Conservation (phyloP, 2,797 vertebrate species). For the Streptopelia turtur region DNA sequence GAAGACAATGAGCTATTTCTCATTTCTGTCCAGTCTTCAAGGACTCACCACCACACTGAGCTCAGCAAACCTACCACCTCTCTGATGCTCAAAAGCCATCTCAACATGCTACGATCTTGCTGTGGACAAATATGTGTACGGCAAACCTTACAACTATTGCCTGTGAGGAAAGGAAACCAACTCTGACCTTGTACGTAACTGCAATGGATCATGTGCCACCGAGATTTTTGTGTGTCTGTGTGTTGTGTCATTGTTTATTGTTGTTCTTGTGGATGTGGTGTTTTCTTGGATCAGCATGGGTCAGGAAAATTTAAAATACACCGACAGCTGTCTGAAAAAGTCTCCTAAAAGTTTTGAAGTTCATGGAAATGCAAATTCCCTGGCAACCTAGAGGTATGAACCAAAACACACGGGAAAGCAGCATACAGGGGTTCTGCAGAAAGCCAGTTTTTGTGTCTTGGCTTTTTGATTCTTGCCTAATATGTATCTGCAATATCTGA, state of each 20-base stretch:
- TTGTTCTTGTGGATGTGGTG: not conserved
- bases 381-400: not conserved
- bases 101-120: not conserved
- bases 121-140: not conserved
- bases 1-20: not conserved
- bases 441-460: not conserved
- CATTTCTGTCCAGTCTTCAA: not conserved
- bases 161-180: not conserved
- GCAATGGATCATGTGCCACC: rapidly evolving
- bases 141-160: not conserved
- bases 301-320: not conserved
- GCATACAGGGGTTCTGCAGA: not conserved
- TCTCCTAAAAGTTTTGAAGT: not conserved
- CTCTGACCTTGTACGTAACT: not conserved
- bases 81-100: not conserved
- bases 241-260: not conserved
- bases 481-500: not conserved
- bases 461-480: not conserved
- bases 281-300: not conserved
- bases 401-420: not conserved
- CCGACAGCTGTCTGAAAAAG: not conserved
- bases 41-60: not conserved
- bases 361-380: not conserved
- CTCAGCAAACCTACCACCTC: too few relatives aligned
- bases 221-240: not conserved